These are phyloP conservation scores for Flexamia atlantica DNA, from an alignment of 2,888 invertebrate species.

Conservation along the genomic window DNA sequence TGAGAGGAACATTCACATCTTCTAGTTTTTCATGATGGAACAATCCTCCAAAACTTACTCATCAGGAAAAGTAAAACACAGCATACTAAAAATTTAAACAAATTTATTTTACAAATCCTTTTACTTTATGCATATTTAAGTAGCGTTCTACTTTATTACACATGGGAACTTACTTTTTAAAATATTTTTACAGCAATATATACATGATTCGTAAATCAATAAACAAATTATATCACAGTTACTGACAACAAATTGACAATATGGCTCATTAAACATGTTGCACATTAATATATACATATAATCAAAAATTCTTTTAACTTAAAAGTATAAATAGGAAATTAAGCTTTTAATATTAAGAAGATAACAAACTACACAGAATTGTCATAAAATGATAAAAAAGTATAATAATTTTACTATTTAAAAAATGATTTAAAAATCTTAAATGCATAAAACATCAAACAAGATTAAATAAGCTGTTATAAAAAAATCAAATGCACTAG, in stretches of 20 bases:
- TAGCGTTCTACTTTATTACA: constrained; percentile 28
- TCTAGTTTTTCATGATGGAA: too few species aligned
- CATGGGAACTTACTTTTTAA: constrained; percentile 32
- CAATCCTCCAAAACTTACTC: too few species aligned
- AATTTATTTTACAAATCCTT: constrained; percentile 47
- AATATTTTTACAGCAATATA: constrained; percentile 25
- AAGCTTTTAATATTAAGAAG: too few species aligned
- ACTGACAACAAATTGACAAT: constrained; percentile 55
- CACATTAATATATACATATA: constrained; percentile 27
- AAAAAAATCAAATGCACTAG: background rate
- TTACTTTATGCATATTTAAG: constrained; percentile 41
- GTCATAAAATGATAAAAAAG: background rate
- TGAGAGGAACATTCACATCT: too few species aligned
- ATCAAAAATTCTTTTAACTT: constrained; percentile 26
- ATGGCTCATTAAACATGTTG: constrained; percentile 44
- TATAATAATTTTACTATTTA: background rate
- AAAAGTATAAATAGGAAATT: background rate
- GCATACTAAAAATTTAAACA: constrained; percentile 36
- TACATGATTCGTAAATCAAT: constrained; percentile 21
- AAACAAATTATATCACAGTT: constrained; percentile 53
- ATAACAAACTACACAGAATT: background rate
- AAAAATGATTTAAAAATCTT: too few species aligned
- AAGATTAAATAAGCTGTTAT: background rate
- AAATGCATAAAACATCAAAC: too few species aligned
- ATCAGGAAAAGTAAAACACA: background rate